phyloP scores from a whole-genome alignment of 2,113 vertebrate genomes.

The Dipodomys merriami region DNA sequence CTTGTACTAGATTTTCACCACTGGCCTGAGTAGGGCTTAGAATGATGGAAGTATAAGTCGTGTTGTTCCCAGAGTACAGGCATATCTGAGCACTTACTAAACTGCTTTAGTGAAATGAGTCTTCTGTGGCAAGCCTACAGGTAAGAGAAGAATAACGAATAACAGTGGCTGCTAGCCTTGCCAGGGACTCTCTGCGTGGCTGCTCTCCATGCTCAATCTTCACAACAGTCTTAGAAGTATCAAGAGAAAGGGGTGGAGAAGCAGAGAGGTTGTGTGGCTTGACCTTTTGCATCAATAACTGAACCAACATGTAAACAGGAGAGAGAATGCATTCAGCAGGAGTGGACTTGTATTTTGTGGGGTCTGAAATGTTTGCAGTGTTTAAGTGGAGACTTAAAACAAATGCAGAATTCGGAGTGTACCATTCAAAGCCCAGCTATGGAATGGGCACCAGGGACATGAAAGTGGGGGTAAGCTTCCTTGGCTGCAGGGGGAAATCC shows the following conservation, averaged over 20 bases:
- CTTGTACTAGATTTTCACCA: no score
- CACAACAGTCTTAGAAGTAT: background rate
- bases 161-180: accelerated
- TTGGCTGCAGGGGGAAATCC: no score
- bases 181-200: background rate
- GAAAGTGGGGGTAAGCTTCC: accelerated
- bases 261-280: background rate
- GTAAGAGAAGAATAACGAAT: no score
- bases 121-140: accelerated
- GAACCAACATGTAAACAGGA: background rate
- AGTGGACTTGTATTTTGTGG: background rate
- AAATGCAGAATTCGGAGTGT: background rate
- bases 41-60: no score
- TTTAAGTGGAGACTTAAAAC: background rate
- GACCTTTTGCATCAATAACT: background rate
- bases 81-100: accelerated
- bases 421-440: no score
- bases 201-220: background rate
- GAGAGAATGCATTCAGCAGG: background rate
- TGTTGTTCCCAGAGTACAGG: no score
- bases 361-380: background rate
- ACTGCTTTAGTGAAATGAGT: no score
- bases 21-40: background rate
- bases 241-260: background rate
- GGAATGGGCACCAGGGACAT: background rate